phyloP scores from a whole-genome alignment of 2,888 invertebrate species.

The Drosophila crucigera region DNA sequence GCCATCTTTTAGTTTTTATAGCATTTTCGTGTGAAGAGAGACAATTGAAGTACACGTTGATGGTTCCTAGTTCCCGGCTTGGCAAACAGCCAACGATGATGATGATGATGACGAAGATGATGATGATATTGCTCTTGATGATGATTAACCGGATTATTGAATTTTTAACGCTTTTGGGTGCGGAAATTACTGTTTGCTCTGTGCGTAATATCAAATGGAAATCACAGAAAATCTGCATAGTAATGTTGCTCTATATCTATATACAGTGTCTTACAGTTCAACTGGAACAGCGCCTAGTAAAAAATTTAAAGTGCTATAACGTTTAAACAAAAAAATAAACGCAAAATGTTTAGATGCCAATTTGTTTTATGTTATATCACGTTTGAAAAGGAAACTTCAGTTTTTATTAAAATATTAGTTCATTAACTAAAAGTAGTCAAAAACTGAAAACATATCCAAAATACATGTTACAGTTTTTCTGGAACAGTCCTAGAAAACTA shows the following conservation, averaged over 20 bases:
- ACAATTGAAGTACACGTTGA: conserved; percentile 15
- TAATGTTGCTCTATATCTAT: conserved; percentile 18
- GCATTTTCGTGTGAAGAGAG: conserved; percentile 20
- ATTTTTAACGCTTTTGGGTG: conserved; percentile 43
- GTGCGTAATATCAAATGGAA: conserved; percentile 57
- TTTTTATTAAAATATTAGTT: no score
- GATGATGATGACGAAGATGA: conserved; percentile 3
- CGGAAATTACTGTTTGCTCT: conserved; percentile 46
- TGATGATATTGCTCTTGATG: not conserved
- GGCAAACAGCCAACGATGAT: conserved; percentile 1
- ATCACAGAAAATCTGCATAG: conserved; percentile 73
- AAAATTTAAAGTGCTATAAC: no score
- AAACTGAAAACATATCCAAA: no score
- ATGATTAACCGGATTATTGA: conserved; percentile 54
- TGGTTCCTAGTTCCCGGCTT: conserved; percentile 7
- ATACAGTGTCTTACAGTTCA: no score
- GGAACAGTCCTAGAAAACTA: no score
- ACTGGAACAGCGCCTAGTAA: no score
- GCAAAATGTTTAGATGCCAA: no score
- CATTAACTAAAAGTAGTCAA: no score
- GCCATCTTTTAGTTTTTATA: conserved; percentile 40
- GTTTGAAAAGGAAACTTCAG: no score
- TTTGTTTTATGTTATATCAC: no score
- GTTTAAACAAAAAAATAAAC: no score
- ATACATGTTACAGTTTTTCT: no score